These are phyloP conservation scores for Harpegnathos saltator DNA, from an alignment of 1,140 invertebrate genomes.

Conservation along the genomic window DNA sequence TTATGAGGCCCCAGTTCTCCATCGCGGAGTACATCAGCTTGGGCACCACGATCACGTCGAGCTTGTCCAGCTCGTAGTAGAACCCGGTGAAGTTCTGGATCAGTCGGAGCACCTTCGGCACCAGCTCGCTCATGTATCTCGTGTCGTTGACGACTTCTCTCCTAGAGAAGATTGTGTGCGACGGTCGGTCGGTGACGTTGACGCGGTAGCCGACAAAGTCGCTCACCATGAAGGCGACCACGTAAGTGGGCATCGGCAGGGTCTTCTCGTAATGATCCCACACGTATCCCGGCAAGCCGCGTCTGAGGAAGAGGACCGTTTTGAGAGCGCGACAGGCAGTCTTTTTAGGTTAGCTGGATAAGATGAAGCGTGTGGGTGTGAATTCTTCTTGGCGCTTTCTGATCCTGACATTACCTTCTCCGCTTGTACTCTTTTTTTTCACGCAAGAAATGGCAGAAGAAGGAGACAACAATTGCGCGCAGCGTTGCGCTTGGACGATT, in stretches of 20 bases:
- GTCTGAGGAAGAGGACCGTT: slow-evolving; percentile 22
- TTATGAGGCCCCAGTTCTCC: slow-evolving; percentile 60
- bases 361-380: too few species aligned
- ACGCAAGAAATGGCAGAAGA: too few species aligned
- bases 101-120: slow-evolving; percentile 80
- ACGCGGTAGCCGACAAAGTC: slow-evolving; percentile 87
- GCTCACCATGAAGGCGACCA: slow-evolving; percentile 93
- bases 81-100: slow-evolving; percentile 66
- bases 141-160: slow-evolving; percentile 87
- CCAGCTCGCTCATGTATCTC: slow-evolving; percentile 85
- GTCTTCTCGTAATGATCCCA: slow-evolving; percentile 90
- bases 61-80: slow-evolving; percentile 74
- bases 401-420: too few species aligned
- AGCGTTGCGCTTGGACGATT: too few species aligned
- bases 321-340: background rate
- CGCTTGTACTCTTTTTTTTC: too few species aligned
- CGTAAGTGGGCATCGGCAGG: slow-evolving; percentile 94
- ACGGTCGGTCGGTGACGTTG: slow-evolving; percentile 46
- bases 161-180: slow-evolving; percentile 85
- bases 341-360: too few species aligned
- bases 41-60: slow-evolving; percentile 83
- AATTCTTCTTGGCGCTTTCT: too few species aligned
- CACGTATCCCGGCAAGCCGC: slow-evolving; percentile 85
- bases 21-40: slow-evolving; percentile 30
- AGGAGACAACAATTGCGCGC: too few species aligned